Conservation (phyloP, 2,113 vertebrate genomes). For the Rostratula benghalensis region DNA sequence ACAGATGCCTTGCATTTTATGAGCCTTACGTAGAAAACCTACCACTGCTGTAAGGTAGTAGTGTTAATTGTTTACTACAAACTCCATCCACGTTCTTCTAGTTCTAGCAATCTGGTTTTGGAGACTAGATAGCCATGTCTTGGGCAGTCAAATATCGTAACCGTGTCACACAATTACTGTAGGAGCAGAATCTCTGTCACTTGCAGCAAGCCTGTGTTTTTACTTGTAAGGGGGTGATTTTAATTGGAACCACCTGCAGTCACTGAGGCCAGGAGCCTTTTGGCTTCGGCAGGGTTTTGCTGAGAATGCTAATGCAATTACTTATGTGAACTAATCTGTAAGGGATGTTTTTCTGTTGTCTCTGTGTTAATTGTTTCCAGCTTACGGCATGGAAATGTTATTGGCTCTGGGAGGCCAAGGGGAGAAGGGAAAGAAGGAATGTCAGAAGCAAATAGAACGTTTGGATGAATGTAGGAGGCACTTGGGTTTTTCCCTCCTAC, state of each 20-base stretch:
- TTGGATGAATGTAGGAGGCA: background rate
- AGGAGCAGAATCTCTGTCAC: background rate
- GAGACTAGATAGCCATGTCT: background rate
- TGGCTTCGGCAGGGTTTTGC: conserved; percentile 9
- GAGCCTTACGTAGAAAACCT: background rate
- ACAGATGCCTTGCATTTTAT: conserved; percentile 20
- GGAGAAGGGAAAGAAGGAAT: background rate
- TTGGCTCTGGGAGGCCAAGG: background rate
- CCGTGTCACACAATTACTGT: background rate
- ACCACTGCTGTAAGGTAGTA: background rate
- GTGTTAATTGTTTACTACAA: background rate
- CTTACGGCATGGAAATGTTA: conserved; percentile 1
- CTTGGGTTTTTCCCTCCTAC: background rate
- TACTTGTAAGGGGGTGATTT: background rate
- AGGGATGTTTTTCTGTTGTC: conserved; percentile 59
- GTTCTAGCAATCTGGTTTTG: background rate
- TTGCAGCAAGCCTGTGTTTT: background rate
- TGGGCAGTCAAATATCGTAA: background rate
- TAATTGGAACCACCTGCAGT: conserved; percentile 43
- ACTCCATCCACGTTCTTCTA: background rate
- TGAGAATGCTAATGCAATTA: conserved; percentile 3
- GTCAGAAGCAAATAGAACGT: background rate
- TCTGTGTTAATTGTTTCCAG: conserved; percentile 57
- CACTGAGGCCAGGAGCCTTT: conserved; percentile 24
- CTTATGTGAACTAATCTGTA: conserved; percentile 30